Base-by-base conservation (phyloP, 2,888 invertebrate genomes). In the Arrhopalites spinosus region DNA sequence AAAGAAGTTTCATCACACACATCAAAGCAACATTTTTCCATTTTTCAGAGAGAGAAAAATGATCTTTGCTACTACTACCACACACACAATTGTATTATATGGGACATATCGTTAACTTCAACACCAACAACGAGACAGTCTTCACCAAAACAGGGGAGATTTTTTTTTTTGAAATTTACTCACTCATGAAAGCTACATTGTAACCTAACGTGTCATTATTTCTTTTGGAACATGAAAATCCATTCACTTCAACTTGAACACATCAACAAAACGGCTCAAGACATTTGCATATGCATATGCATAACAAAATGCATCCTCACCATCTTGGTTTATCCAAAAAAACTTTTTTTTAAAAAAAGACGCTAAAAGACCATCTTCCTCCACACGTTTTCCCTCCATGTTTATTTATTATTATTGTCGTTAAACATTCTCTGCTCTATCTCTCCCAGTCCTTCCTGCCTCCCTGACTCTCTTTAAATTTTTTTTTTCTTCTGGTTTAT, bases 331-430 rank as follows among this genome's bases (percentile, higher is more conserved):
- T 59, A 59, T 59, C 59, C 59, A n/a, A n/a, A n/a, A 20, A 20
- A 59, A 25, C 36, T 36, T 59, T 59, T 59, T 59, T 59, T n/a
- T n/a, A n/a, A n/a, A n/a, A n/a, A n/a, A n/a, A n/a, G n/a, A 25
- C 59, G 25, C 59, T 59, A 59, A 59, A 59, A 59, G 25, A 59
- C 59, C 25, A 59, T 59, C 25, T 59, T 25, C 25, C 20, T 59
- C 20, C 59, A 59, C 59, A 59, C n/a, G n/a, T n/a, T 59, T 59
- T 23, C 59, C 25, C 36, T 66, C 43, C 30, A 27, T 30, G 25
- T 36, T 59, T 71, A 59, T 71, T 71, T 71, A 71, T 71, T 71
- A 59, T 71, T 71, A 71, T 71, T 71, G 71, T 59, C 59, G 17
- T 53, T 59, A 59, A 13, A 25, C 59, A 59, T 59, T 59, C 59